phyloP scores from a whole-genome alignment of 1,140 invertebrate genomes.

The Drosophila subpulchrella region DNA sequence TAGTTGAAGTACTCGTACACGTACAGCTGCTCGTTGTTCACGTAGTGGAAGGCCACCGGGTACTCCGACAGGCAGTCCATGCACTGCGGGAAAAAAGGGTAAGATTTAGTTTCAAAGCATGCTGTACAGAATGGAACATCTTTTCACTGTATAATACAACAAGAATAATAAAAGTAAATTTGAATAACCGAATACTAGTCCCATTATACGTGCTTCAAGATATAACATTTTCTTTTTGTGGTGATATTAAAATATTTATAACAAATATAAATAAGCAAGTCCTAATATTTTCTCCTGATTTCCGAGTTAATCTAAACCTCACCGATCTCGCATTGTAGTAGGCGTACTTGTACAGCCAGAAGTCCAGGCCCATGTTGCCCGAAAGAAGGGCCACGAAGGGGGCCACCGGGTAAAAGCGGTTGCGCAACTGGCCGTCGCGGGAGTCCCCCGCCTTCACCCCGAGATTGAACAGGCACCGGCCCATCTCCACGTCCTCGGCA shows the following conservation, averaged over 20 bases:
- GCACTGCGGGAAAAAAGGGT: conserved; percentile 87
- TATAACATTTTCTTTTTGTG: too few species aligned
- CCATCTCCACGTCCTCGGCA: conserved; percentile 96
- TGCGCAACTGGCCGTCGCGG: conserved; percentile 91
- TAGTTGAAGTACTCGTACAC: conserved; percentile 97
- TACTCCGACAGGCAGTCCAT: conserved; percentile 97
- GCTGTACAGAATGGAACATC: too few species aligned
- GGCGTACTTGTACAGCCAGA: conserved; percentile 60
- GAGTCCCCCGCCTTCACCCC: conserved; percentile 94
- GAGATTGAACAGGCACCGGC: conserved; percentile 92
- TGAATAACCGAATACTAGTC: too few species aligned
- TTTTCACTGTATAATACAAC: too few species aligned
- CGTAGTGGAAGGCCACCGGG: conserved; percentile 98
- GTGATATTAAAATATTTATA: too few species aligned
- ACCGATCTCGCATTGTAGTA: conserved; percentile 89
- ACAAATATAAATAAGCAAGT: too few species aligned
- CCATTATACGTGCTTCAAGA: too few species aligned
- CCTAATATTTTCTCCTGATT: too few species aligned
- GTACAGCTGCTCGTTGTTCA: conserved; percentile 95
- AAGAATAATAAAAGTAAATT: too few species aligned
- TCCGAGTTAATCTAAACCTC: background rate
- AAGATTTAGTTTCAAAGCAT: too few species aligned
- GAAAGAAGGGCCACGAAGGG: conserved; percentile 45
- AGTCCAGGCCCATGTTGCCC: conserved; percentile 37
- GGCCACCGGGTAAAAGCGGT: conserved; percentile 89